phyloP scores from a whole-genome alignment of 2,113 vertebrate genomes.

The Lipophrys pholis region DNA sequence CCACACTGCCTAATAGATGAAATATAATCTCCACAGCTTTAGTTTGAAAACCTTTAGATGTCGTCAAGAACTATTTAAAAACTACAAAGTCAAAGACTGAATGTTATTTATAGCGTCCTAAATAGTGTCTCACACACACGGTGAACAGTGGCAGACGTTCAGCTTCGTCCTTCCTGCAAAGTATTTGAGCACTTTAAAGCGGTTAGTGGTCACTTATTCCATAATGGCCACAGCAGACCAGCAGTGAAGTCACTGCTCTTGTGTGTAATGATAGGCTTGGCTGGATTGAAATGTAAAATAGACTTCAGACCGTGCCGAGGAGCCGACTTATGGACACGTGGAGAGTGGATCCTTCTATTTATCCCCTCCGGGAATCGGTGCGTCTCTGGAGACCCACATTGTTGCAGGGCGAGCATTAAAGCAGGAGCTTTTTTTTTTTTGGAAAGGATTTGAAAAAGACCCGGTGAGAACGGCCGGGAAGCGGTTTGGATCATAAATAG shows the following conservation, averaged over 20 bases:
- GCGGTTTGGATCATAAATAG: constrained; percentile 15
- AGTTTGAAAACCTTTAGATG: too few species aligned
- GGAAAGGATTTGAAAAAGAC: constrained; percentile 36
- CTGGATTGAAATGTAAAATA: constrained; percentile 51
- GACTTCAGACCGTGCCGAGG: constrained; percentile 52
- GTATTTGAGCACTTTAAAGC: constrained; percentile 34
- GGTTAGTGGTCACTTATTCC: constrained; percentile 59
- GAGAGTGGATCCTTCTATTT: constrained; percentile 33
- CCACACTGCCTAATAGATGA: too few species aligned
- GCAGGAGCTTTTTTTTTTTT: constrained; percentile 44
- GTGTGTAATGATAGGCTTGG: constrained; percentile 64
- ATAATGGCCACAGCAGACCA: constrained; percentile 57
- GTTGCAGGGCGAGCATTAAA: constrained; percentile 35
- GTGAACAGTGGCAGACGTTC: neutral
- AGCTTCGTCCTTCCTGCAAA: constrained; percentile 35
- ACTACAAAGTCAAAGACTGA: too few species aligned
- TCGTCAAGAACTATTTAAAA: too few species aligned
- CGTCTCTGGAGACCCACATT: constrained; percentile 20
- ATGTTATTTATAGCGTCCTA: too few species aligned
- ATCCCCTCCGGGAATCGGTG: constrained; percentile 36
- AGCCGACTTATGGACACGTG: constrained; percentile 28
- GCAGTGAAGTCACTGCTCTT: constrained; percentile 61
- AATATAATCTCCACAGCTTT: too few species aligned
- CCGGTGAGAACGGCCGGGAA: constrained; percentile 11
- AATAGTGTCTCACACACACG: too few species aligned